phyloP scores from a whole-genome alignment of 1,140 invertebrate genomes.

The Tribolium castaneum region DNA sequence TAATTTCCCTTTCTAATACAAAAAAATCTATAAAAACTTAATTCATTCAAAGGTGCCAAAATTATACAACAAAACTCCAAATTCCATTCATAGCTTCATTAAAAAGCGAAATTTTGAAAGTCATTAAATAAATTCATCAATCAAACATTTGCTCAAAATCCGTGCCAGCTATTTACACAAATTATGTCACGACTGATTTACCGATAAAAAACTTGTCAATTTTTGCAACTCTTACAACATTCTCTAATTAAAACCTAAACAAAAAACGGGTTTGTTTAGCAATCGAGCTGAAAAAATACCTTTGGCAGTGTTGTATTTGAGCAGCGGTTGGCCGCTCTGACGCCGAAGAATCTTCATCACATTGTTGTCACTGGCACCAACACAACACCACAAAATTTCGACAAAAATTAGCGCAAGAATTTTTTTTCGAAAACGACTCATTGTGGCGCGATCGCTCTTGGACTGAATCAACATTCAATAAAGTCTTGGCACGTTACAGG shows the following conservation, averaged over 20 bases:
- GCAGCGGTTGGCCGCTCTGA: background rate
- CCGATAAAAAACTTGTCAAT: background rate
- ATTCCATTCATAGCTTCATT: too few relatives aligned
- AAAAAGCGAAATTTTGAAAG: background rate
- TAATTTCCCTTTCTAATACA: too few relatives aligned
- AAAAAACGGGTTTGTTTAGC: background rate
- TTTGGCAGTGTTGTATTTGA: background rate
- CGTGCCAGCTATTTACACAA: background rate
- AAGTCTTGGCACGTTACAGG: background rate
- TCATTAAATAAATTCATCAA: background rate
- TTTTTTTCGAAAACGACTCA: slow-evolving; percentile 1
- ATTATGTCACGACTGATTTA: background rate
- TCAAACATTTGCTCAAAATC: too few relatives aligned
- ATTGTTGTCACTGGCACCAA: background rate
- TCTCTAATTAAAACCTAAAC: background rate
- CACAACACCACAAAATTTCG: background rate
- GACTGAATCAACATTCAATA: background rate
- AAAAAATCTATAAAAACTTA: too few relatives aligned
- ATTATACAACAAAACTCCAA: too few relatives aligned
- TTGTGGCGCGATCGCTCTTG: background rate
- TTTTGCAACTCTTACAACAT: background rate
- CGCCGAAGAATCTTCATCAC: background rate
- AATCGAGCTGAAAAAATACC: background rate
- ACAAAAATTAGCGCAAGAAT: background rate
- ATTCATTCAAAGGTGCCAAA: too few relatives aligned